Evolutionary conservation across 2,888 invertebrate species (phyloP).

Genomic region (Melitaea athalia): DNA sequence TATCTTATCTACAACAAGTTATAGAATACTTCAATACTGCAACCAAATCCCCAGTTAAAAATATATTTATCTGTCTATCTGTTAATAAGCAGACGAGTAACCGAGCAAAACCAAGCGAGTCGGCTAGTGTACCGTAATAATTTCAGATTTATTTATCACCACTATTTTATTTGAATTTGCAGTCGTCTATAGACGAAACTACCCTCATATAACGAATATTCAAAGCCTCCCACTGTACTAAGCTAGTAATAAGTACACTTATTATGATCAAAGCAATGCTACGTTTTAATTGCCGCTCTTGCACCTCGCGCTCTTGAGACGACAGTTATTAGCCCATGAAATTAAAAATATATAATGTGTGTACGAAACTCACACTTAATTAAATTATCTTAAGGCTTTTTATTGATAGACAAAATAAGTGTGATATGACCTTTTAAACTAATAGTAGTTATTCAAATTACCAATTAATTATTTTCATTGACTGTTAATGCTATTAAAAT

Average conservation of each 20-base stretch:
- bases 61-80: too few species aligned
- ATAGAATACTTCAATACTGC: too few species aligned
- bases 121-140: too few species aligned
- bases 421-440: not conserved
- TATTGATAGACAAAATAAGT: not conserved
- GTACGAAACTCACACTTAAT: not conserved
- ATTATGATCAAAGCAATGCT: constrained; percentile 55
- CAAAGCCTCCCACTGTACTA: constrained; percentile 4
- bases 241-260: constrained; percentile 19
- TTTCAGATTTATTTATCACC: too few species aligned
- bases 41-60: too few species aligned
- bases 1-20: too few species aligned
- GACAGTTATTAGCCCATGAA: constrained; percentile 24
- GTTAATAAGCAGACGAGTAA: too few species aligned
- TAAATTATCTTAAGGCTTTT: not conserved
- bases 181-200: not conserved
- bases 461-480: too few species aligned
- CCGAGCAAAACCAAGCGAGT: too few species aligned
- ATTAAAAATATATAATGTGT: constrained; percentile 8
- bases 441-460: not conserved
- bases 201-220: constrained; percentile 2
- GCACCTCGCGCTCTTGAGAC: constrained; percentile 42
- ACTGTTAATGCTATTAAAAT: too few species aligned
- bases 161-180: too few species aligned
- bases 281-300: constrained; percentile 65